Evolutionary conservation across 1,140 invertebrate species (phyloP).

Genomic region (Cotesia typhae): DNA sequence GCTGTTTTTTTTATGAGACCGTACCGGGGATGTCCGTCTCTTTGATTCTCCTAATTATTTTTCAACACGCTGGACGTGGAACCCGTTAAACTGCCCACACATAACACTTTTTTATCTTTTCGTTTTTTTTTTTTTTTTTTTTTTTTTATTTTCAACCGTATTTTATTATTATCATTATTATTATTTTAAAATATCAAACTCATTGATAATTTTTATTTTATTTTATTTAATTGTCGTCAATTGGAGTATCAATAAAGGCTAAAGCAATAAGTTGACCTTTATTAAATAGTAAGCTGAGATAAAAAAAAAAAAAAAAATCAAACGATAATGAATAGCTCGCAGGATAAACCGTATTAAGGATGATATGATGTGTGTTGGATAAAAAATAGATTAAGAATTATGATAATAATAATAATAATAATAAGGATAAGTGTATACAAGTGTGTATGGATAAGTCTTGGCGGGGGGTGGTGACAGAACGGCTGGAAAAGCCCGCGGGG

Average conservation of each 20-base stretch:
- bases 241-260: too few relatives aligned
- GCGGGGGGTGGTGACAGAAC: conserved; percentile 63
- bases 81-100: conserved; percentile 9
- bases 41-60: conserved; percentile 64
- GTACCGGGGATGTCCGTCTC: conserved; percentile 61
- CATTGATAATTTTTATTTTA: not conserved
- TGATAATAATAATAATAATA: too few relatives aligned
- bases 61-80: conserved; percentile 51
- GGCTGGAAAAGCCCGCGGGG: conserved; percentile 56
- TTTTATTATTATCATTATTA: too few relatives aligned
- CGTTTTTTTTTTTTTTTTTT: not conserved
- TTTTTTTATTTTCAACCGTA: not conserved
- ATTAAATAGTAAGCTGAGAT: too few relatives aligned
- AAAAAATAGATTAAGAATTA: conserved; percentile 6
- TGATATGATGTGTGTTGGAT: conserved; percentile 15
- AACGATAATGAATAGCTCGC: too few relatives aligned
- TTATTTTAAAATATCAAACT: not conserved
- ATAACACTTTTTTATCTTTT: not conserved
- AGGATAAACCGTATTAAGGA: too few relatives aligned
- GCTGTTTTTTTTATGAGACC: conserved; percentile 48
- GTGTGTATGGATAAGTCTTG: conserved; percentile 45
- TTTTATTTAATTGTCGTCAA: too few relatives aligned
- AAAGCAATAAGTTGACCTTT: too few relatives aligned
- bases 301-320: too few relatives aligned
- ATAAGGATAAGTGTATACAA: too few relatives aligned